Percentiles rank a stretch among this genome's conserved stretches.
Evolutionary conservation across 2,888 invertebrate genomes (phyloP).

Genomic region (Agriopis leucophaearia): DNA sequence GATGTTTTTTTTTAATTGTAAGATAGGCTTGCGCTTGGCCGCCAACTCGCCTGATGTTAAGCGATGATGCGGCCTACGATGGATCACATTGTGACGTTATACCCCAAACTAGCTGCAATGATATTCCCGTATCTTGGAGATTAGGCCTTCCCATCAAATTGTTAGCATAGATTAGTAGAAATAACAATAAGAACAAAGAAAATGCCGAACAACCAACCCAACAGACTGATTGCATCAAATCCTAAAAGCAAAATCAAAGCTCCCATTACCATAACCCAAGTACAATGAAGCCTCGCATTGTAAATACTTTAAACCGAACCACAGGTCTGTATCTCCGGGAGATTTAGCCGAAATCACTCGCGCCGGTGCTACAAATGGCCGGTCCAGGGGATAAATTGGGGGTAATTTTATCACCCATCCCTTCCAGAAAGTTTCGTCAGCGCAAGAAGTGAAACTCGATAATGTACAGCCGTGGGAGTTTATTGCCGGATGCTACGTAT

Average conservation of each 20-base stretch:
- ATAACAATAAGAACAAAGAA: background rate
- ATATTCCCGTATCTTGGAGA: no score
- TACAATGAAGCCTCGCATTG: conserved; percentile 9
- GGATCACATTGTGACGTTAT: no score
- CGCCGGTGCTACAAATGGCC: conserved; percentile 74
- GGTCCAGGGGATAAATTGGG: conserved; percentile 68
- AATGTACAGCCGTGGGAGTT: conserved; percentile 45
- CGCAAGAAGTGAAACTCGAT: conserved; percentile 57
- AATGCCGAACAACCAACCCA: background rate
- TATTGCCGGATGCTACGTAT: conserved; percentile 43
- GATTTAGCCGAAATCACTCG: conserved; percentile 58
- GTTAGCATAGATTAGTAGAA: no score
- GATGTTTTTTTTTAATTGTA: no score
- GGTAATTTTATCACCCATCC: conserved; percentile 74
- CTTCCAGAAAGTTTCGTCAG: conserved; percentile 56
- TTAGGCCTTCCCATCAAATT: no score
- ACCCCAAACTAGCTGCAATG: no score
- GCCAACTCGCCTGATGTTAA: no score
- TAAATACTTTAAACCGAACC: conserved; percentile 36
- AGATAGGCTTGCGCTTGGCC: no score
- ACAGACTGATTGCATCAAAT: conserved; percentile 10
- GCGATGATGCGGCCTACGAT: no score
- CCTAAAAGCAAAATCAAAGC: conserved; percentile 17
- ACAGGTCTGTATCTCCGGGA: conserved; percentile 41
- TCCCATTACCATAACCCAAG: conserved; percentile 14